Conservation (phyloP, 2,113 vertebrate species). For the Nycticryphes semicollaris region DNA sequence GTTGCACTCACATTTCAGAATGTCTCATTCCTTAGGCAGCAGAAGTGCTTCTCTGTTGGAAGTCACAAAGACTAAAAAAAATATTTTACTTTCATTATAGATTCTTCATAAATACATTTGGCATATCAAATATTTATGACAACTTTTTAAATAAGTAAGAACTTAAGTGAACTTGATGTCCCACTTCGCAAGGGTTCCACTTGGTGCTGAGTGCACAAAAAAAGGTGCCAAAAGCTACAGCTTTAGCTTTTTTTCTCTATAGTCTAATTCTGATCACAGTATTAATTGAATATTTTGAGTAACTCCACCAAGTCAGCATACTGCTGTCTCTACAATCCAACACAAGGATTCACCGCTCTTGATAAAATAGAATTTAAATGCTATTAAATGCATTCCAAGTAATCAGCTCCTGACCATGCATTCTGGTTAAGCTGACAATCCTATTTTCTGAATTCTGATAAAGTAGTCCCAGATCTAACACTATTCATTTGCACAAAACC, state of each 20-base stretch:
- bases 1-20: not conserved
- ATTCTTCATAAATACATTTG: not conserved
- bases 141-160: not conserved
- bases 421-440: slow-evolving; percentile 9
- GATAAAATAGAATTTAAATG: slow-evolving; percentile 1
- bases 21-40: not conserved
- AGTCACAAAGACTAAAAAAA: not conserved
- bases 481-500: not conserved
- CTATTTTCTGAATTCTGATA: not conserved
- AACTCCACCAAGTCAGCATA: not conserved
- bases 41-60: not conserved
- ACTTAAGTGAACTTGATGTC: not conserved
- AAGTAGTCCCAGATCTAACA: not conserved
- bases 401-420: not conserved
- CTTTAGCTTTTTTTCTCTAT: not conserved
- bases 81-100: not conserved
- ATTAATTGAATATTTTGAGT: not conserved
- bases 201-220: not conserved
- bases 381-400: not conserved
- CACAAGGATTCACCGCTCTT: not conserved
- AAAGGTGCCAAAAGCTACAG: not conserved
- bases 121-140: not conserved
- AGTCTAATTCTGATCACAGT: not conserved
- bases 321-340: not conserved
- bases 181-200: not conserved